A percentile compares a stretch with the other conserved stretches of the same genome.
Evolutionary conservation across 2,888 invertebrate species (phyloP).

Genomic region (Cloeon dipterum): DNA sequence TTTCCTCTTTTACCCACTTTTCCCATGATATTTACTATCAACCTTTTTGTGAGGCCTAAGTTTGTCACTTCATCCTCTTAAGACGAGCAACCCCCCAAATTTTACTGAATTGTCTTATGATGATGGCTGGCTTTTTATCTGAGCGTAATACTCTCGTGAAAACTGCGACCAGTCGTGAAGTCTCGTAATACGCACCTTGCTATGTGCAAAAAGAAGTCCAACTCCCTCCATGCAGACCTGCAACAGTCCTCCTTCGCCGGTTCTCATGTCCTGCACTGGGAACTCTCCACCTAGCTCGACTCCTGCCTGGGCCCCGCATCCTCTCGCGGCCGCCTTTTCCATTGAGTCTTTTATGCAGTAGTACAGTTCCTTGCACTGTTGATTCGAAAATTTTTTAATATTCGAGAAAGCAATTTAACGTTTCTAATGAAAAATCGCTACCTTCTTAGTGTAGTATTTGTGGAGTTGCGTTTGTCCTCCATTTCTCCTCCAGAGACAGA

Average conservation of each 20-base stretch:
- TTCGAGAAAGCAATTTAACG: neutral
- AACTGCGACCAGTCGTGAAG: no score
- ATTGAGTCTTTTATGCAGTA: constrained; percentile 97
- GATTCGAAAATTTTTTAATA: neutral
- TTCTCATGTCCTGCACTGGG: constrained; percentile 91
- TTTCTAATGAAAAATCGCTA: constrained; percentile 15
- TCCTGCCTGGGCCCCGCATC: constrained; percentile 51
- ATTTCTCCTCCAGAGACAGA: constrained; percentile 91
- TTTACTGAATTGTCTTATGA: no score
- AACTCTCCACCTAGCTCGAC: constrained; percentile 85
- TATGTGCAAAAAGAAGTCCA: constrained; percentile 93
- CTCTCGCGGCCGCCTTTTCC: constrained; percentile 56
- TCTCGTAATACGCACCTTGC: constrained; percentile 71
- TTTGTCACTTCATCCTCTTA: no score
- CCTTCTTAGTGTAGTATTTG: constrained; percentile 98
- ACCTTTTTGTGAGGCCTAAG: no score
- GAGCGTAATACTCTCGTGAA: no score
- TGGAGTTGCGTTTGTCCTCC: constrained; percentile 87
- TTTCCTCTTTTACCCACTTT: no score
- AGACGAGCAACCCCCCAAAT: no score
- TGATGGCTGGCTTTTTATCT: no score
- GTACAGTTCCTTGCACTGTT: constrained; percentile 91
- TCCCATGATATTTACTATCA: no score
- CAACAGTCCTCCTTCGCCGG: constrained; percentile 90
- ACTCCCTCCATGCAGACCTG: constrained; percentile 99